Conservation (phyloP, 2,888 invertebrate genomes). For the Chalcis sispes region DNA sequence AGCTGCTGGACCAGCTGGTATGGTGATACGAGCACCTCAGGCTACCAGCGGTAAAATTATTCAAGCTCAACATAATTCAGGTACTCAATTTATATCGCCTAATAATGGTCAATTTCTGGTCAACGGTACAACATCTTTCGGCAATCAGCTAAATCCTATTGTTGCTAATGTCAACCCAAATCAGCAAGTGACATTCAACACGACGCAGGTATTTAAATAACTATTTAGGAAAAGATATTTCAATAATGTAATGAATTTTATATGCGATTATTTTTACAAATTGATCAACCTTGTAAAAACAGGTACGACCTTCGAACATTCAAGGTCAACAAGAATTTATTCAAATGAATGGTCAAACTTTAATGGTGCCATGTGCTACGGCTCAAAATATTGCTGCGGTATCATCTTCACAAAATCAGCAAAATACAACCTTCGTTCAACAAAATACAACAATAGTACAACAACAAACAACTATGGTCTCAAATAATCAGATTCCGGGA, state of each 20-base stretch:
- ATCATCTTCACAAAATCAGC: conserved; percentile 79
- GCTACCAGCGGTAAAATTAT: conserved; percentile 84
- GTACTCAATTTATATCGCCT: conserved; percentile 85
- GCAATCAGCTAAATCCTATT: conserved; percentile 88
- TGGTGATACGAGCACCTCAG: conserved; percentile 85
- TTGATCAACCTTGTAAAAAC: conserved; percentile 58
- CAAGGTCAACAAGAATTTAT: conserved; percentile 84
- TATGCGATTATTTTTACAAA: background rate
- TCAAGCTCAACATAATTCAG: conserved; percentile 81
- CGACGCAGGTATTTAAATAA: conserved; percentile 75
- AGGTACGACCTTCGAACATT: conserved; percentile 73
- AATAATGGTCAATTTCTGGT: conserved; percentile 86
- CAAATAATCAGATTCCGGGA: conserved; percentile 80
- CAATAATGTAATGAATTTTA: too few relatives aligned
- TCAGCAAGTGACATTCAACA: conserved; percentile 81
- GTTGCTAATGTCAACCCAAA: conserved; percentile 85
- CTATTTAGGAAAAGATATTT: background rate
- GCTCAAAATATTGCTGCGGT: conserved; percentile 77
- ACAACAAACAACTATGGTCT: conserved; percentile 87
- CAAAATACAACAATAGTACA: conserved; percentile 92
- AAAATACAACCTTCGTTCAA: conserved; percentile 86
- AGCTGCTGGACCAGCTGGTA: conserved; percentile 83
- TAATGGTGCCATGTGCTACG: conserved; percentile 83
- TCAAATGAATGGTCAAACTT: conserved; percentile 84
- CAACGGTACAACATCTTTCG: conserved; percentile 82